A percentile compares a stretch with the other conserved stretches of the same genome.
Evolutionary conservation across 2,888 invertebrate genomes (phyloP).

Genomic region (Tetranychus truncatus): DNA sequence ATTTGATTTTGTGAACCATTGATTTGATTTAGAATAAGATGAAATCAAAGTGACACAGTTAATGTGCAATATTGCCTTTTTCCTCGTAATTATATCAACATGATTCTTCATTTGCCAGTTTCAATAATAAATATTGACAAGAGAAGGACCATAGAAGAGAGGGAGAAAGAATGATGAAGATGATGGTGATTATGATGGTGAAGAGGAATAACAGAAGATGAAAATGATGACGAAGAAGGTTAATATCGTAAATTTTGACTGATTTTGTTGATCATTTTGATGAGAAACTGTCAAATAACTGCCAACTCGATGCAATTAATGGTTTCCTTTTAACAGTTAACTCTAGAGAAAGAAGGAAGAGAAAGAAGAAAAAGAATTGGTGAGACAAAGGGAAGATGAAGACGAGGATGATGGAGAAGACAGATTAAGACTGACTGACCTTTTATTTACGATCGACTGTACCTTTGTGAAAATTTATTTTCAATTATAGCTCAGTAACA

Average conservation of each 20-base stretch:
- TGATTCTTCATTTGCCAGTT: too few species aligned
- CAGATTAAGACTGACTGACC: not conserved
- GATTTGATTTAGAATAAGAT: too few species aligned
- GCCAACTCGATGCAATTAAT: not conserved
- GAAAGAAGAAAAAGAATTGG: not conserved
- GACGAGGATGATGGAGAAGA: too few species aligned
- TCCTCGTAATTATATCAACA: too few species aligned
- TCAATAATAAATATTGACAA: too few species aligned
- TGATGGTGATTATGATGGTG: not conserved
- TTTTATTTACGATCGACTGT: not conserved
- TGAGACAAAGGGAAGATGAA: not conserved
- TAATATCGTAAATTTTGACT: not conserved
- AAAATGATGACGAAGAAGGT: not conserved
- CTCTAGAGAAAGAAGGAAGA: not conserved
- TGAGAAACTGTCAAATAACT: not conserved
- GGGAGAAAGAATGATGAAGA: not conserved
- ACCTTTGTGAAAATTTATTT: not conserved
- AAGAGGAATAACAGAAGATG: not conserved
- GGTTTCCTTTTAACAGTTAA: not conserved
- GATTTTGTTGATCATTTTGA: not conserved
- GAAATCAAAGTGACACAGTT: too few species aligned
- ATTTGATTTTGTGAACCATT: too few species aligned
- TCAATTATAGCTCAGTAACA: too few species aligned
- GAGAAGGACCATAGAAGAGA: not conserved
- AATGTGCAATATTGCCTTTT: too few species aligned